Evolutionary conservation across 2,888 invertebrate species (phyloP).

Genomic region (Gymnocheta viridis): DNA sequence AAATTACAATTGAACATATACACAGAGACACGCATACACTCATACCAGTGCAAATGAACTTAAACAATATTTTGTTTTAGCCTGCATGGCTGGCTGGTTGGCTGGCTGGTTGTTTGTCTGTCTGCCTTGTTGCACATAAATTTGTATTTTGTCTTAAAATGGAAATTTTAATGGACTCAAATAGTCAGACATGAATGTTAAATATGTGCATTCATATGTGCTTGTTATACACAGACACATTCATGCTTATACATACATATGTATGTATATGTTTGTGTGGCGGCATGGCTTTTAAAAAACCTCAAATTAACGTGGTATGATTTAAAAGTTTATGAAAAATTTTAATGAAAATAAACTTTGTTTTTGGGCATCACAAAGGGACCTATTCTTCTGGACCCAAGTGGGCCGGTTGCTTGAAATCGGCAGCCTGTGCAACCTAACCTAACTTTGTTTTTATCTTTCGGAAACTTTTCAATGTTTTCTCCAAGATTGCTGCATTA

Average conservation of each 20-base stretch:
- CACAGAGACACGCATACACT: not conserved
- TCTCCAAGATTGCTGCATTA: too few relatives aligned
- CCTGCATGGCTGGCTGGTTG: not conserved
- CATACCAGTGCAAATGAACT: slow-evolving; percentile 15
- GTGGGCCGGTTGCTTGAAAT: too few relatives aligned
- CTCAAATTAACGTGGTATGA: slow-evolving; percentile 7
- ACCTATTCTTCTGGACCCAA: too few relatives aligned
- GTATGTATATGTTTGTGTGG: not conserved
- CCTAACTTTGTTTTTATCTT: too few relatives aligned
- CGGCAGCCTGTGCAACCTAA: too few relatives aligned
- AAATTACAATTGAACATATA: slow-evolving; percentile 50
- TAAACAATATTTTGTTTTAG: slow-evolving; percentile 46
- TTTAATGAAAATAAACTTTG: not conserved
- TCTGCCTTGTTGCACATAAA: slow-evolving; percentile 4
- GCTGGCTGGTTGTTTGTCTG: not conserved
- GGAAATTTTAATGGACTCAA: slow-evolving; percentile 67
- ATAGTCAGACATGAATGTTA: slow-evolving; percentile 63
- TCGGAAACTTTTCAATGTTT: not conserved
- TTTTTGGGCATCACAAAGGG: too few relatives aligned
- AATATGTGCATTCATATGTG: slow-evolving; percentile 59
- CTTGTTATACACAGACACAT: not conserved
- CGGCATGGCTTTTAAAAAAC: not conserved
- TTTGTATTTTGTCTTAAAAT: slow-evolving; percentile 42
- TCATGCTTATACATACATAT: not conserved
- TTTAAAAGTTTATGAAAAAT: slow-evolving; percentile 9